Conservation (phyloP, 2,113 vertebrate species). For the Pionites leucogaster region DNA sequence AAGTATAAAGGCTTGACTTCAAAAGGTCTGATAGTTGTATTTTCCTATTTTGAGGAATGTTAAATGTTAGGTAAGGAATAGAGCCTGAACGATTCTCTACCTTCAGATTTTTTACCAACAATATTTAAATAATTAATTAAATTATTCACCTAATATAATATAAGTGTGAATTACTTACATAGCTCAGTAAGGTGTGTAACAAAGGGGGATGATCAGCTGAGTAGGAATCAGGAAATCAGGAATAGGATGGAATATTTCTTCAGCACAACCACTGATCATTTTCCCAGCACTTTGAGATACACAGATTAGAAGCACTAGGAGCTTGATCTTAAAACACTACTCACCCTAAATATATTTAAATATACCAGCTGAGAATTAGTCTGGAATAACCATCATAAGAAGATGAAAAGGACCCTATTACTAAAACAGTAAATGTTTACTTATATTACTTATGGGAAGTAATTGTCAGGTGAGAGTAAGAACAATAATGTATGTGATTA, state of each 20-base stretch:
- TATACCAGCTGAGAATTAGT: not conserved
- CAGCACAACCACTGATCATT: not conserved
- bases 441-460: not conserved
- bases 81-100: not conserved
- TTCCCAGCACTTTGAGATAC: not conserved
- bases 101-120: not conserved
- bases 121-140: not conserved
- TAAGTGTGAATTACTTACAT: not conserved
- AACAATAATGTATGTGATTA: not conserved
- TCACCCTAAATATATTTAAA: not conserved
- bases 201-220: not conserved
- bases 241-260: not conserved
- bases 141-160: not conserved
- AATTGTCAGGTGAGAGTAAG: not conserved
- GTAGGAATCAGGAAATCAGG: not conserved
- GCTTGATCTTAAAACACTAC: not conserved
- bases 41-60: not conserved
- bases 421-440: not conserved
- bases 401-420: not conserved
- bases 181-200: not conserved
- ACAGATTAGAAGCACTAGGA: not conserved
- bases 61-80: not conserved
- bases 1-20: not conserved
- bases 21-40: not conserved
- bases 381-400: not conserved